phyloP scores from a whole-genome alignment of 2,888 invertebrate genomes.

The Cylloceria caligata region DNA sequence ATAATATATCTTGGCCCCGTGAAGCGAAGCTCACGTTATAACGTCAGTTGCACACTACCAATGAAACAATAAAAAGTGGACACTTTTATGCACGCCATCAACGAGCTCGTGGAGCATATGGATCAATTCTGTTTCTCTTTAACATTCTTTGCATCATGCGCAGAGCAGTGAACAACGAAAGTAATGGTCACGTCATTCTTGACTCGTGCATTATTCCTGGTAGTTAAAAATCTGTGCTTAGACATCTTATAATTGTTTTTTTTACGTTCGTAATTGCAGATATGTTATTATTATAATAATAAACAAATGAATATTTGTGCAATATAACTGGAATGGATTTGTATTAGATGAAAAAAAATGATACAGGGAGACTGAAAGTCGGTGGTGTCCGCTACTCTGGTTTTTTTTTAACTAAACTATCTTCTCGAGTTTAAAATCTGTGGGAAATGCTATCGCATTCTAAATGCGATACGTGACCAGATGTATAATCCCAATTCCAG shows the following conservation, averaged over 20 bases:
- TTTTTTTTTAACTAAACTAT: background rate
- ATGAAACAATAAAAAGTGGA: slow-evolving; percentile 38
- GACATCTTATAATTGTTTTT: slow-evolving; percentile 30
- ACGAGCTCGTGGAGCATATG: slow-evolving; percentile 48
- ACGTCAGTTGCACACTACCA: background rate
- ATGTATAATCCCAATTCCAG: background rate
- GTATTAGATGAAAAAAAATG: background rate
- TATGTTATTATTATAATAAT: background rate
- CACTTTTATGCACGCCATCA: slow-evolving; percentile 49
- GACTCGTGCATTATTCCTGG: slow-evolving; percentile 44
- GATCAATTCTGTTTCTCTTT: slow-evolving; percentile 39
- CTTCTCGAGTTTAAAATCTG: background rate
- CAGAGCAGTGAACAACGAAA: slow-evolving; percentile 42
- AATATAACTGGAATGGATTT: background rate
- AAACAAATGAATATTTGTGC: background rate
- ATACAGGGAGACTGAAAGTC: no score
- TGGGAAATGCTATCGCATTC: background rate
- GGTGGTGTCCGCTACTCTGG: background rate
- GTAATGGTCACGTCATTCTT: slow-evolving; percentile 3
- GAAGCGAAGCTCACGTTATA: background rate
- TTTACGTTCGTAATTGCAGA: slow-evolving; percentile 18
- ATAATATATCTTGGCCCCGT: slow-evolving; percentile 2
- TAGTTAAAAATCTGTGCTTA: slow-evolving; percentile 18
- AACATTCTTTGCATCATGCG: slow-evolving; percentile 40
- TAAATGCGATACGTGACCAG: background rate